phyloP scores from a whole-genome alignment of 2,888 invertebrate genomes.

The Axea sp. region DNA sequence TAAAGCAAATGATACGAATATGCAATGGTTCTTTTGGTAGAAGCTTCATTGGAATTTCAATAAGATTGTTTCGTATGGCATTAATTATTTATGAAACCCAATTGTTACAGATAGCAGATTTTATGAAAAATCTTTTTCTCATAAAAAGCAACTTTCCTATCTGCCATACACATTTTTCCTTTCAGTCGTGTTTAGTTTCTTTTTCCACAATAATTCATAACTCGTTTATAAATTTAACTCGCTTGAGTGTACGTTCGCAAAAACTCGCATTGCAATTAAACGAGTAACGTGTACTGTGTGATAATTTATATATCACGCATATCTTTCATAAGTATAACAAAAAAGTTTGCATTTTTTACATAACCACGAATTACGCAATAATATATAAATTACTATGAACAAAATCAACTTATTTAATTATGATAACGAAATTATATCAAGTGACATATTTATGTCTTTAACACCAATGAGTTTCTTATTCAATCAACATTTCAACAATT shows the following conservation, averaged over 20 bases:
- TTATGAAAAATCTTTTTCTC: conserved; percentile 21
- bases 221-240: conserved; percentile 46
- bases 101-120: conserved; percentile 21
- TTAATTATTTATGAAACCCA: conserved; percentile 46
- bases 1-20: conserved; percentile 17
- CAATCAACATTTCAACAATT: no score
- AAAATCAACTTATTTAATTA: conserved; percentile 36
- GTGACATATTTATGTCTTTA: no score
- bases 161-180: not conserved
- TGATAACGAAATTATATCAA: conserved; percentile 13
- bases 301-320: conserved; percentile 54
- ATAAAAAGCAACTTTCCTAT: conserved; percentile 6
- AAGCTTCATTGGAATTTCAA: conserved; percentile 33
- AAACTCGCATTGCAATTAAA: conserved; percentile 49
- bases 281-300: conserved; percentile 31
- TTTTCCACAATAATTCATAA: conserved; percentile 40
- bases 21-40: conserved; percentile 24
- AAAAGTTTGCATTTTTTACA: conserved; percentile 31
- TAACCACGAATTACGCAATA: conserved; percentile 11
- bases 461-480: no score
- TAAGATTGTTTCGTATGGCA: conserved; percentile 14
- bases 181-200: not conserved
- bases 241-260: conserved; percentile 24
- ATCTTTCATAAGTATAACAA: conserved; percentile 31
- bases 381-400: conserved; percentile 18